Evolutionary conservation across 2,888 invertebrate species (phyloP).

Genomic region (Heteromurus nitidus): DNA sequence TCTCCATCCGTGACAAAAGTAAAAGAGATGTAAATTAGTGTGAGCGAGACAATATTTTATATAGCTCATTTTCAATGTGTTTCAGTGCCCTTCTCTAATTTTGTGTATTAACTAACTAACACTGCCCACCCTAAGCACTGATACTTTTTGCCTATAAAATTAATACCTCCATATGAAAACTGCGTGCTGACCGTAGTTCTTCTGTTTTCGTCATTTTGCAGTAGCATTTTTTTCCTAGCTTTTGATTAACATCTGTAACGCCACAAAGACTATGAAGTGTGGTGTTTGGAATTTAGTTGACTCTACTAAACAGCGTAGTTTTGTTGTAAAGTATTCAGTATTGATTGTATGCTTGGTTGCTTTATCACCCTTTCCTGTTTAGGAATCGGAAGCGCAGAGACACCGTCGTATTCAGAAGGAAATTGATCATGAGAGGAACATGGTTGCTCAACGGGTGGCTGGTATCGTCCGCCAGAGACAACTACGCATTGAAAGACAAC

Average conservation of each 20-base stretch:
- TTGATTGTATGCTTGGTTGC: constrained; percentile 41
- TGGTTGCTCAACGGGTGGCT: constrained; percentile 72
- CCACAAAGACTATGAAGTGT: background rate
- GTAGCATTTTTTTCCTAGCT: background rate
- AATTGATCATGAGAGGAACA: constrained; percentile 73
- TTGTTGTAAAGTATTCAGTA: background rate
- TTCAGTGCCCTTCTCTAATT: no score
- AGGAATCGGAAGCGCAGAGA: constrained; percentile 65
- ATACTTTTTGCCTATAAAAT: background rate
- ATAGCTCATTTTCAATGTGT: background rate
- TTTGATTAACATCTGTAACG: background rate
- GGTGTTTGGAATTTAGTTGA: background rate
- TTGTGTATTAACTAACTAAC: background rate
- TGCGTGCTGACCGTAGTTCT: constrained; percentile 38
- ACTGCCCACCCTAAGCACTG: background rate
- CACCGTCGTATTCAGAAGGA: constrained; percentile 72
- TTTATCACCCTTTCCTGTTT: constrained; percentile 48
- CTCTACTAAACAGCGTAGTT: background rate
- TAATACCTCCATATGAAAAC: background rate
- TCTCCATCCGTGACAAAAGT: background rate
- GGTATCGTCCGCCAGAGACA: constrained; percentile 72
- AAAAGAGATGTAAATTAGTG: no score
- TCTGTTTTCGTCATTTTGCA: background rate
- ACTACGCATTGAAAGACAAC: constrained; percentile 73
- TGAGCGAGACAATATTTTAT: no score